These are phyloP conservation scores for Tachysurus fulvidraco DNA, from an alignment of 2,113 vertebrate genomes.

Conservation along the genomic window DNA sequence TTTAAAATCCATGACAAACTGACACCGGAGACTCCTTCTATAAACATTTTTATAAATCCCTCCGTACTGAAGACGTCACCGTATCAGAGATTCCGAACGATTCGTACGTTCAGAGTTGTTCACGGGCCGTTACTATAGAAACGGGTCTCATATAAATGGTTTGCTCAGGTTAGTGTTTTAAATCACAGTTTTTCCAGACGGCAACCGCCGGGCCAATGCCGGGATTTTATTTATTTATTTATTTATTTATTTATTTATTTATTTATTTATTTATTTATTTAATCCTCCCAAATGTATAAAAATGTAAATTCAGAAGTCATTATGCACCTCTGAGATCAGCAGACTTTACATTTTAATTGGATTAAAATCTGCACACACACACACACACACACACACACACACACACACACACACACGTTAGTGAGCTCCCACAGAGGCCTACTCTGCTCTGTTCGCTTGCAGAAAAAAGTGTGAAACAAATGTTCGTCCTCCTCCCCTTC, in stretches of 20 bases:
- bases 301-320: not conserved
- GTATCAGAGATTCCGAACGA: not conserved
- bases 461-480: conserved; percentile 37
- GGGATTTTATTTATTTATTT: not conserved
- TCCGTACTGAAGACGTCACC: not conserved
- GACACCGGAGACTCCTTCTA: not conserved
- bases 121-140: not conserved
- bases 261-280: too few relatives aligned
- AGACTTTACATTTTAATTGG: conserved; percentile 1
- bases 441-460: conserved; percentile 18
- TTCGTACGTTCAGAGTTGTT: too few relatives aligned
- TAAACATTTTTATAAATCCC: not conserved
- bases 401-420: not conserved
- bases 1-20: too few relatives aligned
- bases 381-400: too few relatives aligned
- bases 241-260: too few relatives aligned
- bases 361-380: not conserved
- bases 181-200: not conserved
- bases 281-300: not conserved
- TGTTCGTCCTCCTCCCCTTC: conserved; percentile 21
- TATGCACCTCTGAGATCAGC: not conserved
- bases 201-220: not conserved
- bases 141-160: not conserved
- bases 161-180: not conserved
- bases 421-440: conserved; percentile 20